Evolutionary conservation across 2,888 invertebrate species (phyloP).

Genomic region (Selenia dentaria): DNA sequence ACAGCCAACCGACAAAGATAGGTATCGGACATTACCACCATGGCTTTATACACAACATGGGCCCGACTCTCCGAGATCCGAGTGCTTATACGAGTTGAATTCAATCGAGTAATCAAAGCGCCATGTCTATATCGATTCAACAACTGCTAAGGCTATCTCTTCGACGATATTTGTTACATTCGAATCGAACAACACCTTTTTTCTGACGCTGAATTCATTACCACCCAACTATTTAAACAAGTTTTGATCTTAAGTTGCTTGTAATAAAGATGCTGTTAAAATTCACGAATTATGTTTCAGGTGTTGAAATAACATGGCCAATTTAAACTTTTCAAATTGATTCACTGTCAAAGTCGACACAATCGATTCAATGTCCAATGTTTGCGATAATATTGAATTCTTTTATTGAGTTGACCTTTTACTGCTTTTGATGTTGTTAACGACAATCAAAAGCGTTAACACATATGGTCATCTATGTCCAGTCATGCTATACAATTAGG

Average conservation of each 20-base stretch:
- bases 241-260: slow-evolving; percentile 11
- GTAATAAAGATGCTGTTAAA: slow-evolving; percentile 14
- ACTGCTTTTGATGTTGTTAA: slow-evolving; percentile 43
- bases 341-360: slow-evolving; percentile 76
- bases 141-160: slow-evolving; percentile 73
- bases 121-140: slow-evolving; percentile 80
- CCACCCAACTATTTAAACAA: slow-evolving; percentile 7
- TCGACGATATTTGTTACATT: slow-evolving; percentile 76
- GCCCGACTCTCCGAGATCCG: slow-evolving; percentile 32
- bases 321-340: slow-evolving; percentile 67
- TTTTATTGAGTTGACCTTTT: slow-evolving; percentile 65
- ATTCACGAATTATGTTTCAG: slow-evolving; percentile 7
- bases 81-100: slow-evolving; percentile 67
- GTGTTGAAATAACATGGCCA: slow-evolving; percentile 32
- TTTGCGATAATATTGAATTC: slow-evolving; percentile 65
- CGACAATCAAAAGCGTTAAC: slow-evolving; percentile 47
- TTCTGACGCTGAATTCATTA: slow-evolving; percentile 43
- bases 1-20: slow-evolving; percentile 73
- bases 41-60: slow-evolving; percentile 24
- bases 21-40: slow-evolving; percentile 74
- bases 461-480: slow-evolving; percentile 48
- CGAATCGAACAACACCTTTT: slow-evolving; percentile 57
- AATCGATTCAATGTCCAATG: slow-evolving; percentile 71
- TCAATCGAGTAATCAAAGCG: slow-evolving; percentile 81
- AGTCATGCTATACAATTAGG: slow-evolving; percentile 26